Base-by-base conservation (phyloP, 2,113 vertebrate genomes). In the Albula glossodonta region DNA sequence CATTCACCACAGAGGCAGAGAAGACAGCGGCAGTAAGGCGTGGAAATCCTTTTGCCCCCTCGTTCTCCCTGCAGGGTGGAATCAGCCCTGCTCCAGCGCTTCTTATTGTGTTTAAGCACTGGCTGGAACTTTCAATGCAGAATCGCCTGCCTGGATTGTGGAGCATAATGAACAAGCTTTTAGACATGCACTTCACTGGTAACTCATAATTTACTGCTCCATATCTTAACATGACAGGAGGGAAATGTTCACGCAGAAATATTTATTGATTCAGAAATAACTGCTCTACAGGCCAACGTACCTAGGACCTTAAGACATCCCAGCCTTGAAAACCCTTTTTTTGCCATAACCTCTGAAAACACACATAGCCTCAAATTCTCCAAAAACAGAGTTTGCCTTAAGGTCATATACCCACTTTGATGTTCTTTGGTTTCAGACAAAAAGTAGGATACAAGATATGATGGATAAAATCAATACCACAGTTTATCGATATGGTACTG, bases 61-160 rank as follows among this genome's bases (percentile, higher is more conserved):
- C 13, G 10, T 56, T 13, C 81, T 63, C 70, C 53, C 31, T 31
- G 57, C 12, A 0, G 56, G 81, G 51, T 41, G 81, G 81, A 82
- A 2, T 83, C 57, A 25, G 81, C n/a, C 53, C 56, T 12, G 12
- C 9, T 83, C 25, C 81, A 83, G 56, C 53, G n/a, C 53, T 63
- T 48, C 56, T 60, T 48, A 83, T 60, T 60, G 81, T 83, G 56
- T 31, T 83, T 63, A 63, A 83, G 41, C 53, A 63, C 81, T 48
- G 81, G 56, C 81, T 57, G 81, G 25, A 60, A 83, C 56, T 60
- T 15, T 56, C 31, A 13, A 51, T 52, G 13, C 49, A 48, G 52
- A 83, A 48, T 31, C 53, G 11, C 31, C 60, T 0, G 81, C 52
- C 53, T n/a, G n/a, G 31, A 25, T 12, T 41, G 56, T 41, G 53